Evolutionary conservation across 2,797 vertebrate genomes (phyloP), one percentile per base, ranked within the genome.

Genomic region (Acropternis orthonyx): DNA sequence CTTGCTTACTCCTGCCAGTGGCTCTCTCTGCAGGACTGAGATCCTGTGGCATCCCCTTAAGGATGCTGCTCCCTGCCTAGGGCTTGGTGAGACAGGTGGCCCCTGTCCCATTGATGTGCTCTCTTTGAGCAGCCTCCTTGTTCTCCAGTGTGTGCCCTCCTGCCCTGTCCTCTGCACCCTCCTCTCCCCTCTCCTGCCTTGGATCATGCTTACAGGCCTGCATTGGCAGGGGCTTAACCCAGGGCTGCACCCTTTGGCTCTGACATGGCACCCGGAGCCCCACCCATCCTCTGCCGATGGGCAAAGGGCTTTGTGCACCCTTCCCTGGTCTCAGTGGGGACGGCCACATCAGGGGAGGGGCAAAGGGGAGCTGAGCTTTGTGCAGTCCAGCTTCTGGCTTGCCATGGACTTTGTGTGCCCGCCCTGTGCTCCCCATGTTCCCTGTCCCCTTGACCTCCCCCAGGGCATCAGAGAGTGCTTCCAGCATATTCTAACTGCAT

Each of bases 31-130:
- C 3, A 0, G 14, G 24, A 43, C 51, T 54, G 22, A 30, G 63
- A 28, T 5, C 34, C 13, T 27, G 1, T 68, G 30, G 11, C 14
- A 16, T 22, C 41, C 34, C 0, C 0, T 0, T 41, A 14, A 26
- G 36, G 73, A 73, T 73, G 81, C 54, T 73, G 30, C n/a, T 62
- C n/a, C 37, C 12, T 1, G 2, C 21, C 7, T 6, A 3, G 46
- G 39, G 7, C 39, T 55, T 2, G 19, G 76, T 4, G 19, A 27
- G 22, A 20, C 1, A 1, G 6, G 28, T 58, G 36, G 0, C 27
- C 26, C 8, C 4, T 2, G 6, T 13, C 54, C 24, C 0, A 0
- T 20, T 68, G 12, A 4, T 3, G 1, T 10, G 4, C 26, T 58
- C 1, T 10, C 8, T 6, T 23, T 5, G 9, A 59, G 7, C 34